Evolutionary conservation across 2,797 vertebrate species (phyloP).

Genomic region (Pangasius djambal): DNA sequence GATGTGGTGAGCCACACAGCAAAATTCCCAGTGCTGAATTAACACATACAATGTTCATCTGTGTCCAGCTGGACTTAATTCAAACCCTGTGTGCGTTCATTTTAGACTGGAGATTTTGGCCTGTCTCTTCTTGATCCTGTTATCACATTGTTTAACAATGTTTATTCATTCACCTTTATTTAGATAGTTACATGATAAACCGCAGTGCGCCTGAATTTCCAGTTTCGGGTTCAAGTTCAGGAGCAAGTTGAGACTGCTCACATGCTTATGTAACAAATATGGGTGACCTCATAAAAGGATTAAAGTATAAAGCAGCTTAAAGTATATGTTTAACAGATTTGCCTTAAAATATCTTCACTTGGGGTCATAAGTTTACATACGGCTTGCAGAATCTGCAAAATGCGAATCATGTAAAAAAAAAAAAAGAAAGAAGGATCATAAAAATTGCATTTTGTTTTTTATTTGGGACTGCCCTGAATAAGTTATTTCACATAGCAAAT

Average conservation of each 20-base stretch:
- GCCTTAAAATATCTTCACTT: background rate
- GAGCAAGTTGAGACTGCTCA: background rate
- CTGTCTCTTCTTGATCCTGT: background rate
- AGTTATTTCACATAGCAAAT: too few species aligned
- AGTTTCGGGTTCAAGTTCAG: background rate
- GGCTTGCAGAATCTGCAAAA: too few species aligned
- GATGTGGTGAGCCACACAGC: conserved; percentile 57
- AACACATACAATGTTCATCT: background rate
- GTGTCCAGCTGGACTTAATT: conserved; percentile 6
- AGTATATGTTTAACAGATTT: background rate
- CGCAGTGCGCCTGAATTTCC: background rate
- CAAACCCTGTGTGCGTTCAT: background rate
- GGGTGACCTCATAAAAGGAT: background rate
- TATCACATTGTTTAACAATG: background rate
- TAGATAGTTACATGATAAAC: background rate
- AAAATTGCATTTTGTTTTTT: too few species aligned
- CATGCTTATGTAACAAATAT: background rate
- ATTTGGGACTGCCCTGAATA: too few species aligned
- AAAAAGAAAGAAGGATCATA: too few species aligned
- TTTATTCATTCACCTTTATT: background rate
- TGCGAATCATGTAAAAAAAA: too few species aligned
- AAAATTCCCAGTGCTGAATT: conserved; percentile 12
- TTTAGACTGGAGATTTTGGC: background rate
- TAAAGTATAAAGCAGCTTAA: background rate
- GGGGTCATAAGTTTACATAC: too few species aligned